These are phyloP conservation scores for Colius striatus DNA, from an alignment of 2,113 vertebrate species.

Conservation along the genomic window DNA sequence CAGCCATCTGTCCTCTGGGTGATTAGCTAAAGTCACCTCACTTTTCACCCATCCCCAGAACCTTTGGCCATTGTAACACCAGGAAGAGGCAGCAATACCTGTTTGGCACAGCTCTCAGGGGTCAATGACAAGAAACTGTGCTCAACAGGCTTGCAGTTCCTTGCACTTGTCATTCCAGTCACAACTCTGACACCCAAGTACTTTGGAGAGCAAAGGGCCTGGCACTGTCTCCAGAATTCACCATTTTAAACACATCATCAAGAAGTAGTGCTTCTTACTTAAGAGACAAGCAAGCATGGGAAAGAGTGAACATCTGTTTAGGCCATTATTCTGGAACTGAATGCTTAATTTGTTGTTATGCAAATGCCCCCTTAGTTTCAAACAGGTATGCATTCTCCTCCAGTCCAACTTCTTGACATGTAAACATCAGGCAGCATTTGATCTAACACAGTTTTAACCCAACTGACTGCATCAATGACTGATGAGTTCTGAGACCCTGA, in stretches of 20 bases:
- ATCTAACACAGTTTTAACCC: neutral
- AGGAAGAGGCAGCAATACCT: neutral
- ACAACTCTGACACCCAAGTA: neutral
- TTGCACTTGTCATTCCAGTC: rapidly evolving
- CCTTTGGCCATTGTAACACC: neutral
- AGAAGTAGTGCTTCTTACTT: neutral
- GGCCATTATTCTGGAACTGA: neutral
- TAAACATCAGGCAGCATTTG: neutral
- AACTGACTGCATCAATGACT: neutral
- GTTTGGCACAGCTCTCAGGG: neutral
- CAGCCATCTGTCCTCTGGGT: neutral
- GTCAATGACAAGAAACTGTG: neutral
- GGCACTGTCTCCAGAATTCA: neutral
- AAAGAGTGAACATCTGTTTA: neutral
- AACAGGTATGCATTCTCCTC: neutral
- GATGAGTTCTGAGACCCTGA: neutral
- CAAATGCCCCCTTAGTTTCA: neutral
- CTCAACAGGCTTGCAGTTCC: neutral
- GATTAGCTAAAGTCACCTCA: neutral
- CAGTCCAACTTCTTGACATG: neutral
- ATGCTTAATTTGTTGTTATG: neutral
- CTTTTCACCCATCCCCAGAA: neutral
- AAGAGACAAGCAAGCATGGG: neutral
- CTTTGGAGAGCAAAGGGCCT: neutral
- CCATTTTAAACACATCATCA: neutral